Evolutionary conservation across 2,797 vertebrate genomes (phyloP).

Genomic region (Macropus fuliginosus): DNA sequence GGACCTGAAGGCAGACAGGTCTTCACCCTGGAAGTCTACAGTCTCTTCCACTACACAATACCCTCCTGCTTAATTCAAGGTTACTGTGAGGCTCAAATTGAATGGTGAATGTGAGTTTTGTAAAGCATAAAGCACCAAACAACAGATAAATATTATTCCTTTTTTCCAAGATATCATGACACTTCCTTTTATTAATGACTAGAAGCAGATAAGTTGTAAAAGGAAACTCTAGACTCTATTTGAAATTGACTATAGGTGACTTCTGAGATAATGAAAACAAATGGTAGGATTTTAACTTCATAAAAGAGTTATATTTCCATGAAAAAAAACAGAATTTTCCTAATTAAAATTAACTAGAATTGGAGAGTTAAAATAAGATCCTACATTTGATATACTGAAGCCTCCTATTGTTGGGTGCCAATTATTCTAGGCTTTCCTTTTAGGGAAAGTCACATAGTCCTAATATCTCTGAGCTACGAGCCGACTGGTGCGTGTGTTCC

Average conservation of each 20-base stretch:
- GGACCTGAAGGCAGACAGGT: too few species aligned
- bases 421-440: not conserved
- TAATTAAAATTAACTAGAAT: constrained; percentile 17
- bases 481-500: not conserved
- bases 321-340: not conserved
- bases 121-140: too few species aligned
- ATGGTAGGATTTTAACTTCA: constrained; percentile 17
- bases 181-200: constrained; percentile 27
- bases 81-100: too few species aligned
- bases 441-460: rapidly evolving
- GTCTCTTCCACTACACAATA: too few species aligned
- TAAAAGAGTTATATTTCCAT: not conserved
- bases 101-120: too few species aligned
- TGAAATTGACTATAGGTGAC: constrained; percentile 33
- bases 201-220: constrained; percentile 47
- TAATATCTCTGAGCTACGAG: not conserved
- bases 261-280: constrained; percentile 35
- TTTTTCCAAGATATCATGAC: not conserved
- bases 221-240: constrained; percentile 28
- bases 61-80: too few species aligned
- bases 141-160: not conserved
- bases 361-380: not conserved
- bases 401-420: rapidly evolving
- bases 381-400: not conserved
- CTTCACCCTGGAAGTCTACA: too few species aligned